Evolutionary conservation across 2,113 vertebrate genomes (phyloP).

Genomic region (Chaetodon trifascialis): DNA sequence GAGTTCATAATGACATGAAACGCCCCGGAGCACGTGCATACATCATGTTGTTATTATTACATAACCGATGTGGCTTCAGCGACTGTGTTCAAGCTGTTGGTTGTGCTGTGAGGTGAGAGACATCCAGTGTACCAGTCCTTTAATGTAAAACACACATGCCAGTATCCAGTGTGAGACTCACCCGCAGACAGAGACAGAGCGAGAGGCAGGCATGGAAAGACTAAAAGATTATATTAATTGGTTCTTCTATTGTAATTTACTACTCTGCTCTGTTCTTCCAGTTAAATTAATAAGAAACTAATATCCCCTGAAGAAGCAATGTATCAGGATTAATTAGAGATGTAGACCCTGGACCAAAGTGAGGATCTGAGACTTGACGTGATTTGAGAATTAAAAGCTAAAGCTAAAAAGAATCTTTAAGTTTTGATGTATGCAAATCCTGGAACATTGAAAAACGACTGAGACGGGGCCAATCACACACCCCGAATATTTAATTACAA

Average conservation of each 20-base stretch:
- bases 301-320: background rate
- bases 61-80: conserved; percentile 26
- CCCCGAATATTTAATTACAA: background rate
- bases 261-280: background rate
- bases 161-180: conserved; percentile 1
- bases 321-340: background rate
- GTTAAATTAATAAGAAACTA: conserved; percentile 14
- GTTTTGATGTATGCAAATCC: background rate
- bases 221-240: background rate
- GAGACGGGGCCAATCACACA: background rate
- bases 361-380: background rate
- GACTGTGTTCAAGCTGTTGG: background rate
- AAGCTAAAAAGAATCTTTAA: background rate
- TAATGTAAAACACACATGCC: background rate
- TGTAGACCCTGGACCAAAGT: background rate
- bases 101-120: background rate
- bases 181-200: background rate
- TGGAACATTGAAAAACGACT: background rate
- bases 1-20: conserved; percentile 52
- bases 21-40: conserved; percentile 35
- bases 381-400: background rate
- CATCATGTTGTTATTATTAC: conserved; percentile 53
- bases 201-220: background rate
- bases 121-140: background rate
- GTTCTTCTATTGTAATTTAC: background rate